Base-by-base conservation (phyloP, 2,113 vertebrate species). In the Hystrix brachyura region DNA sequence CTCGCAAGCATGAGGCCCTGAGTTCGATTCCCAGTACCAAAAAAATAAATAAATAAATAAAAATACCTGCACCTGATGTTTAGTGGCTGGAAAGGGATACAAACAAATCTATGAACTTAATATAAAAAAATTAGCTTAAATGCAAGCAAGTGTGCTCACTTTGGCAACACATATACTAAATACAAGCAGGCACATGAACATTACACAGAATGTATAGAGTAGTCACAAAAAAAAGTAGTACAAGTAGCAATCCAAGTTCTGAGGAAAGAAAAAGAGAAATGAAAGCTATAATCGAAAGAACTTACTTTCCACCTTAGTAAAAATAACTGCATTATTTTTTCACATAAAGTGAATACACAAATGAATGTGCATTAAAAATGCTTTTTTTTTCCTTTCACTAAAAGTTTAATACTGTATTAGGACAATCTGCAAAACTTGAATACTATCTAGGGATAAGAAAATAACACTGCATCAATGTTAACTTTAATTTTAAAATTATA, bases 401-500 rank as follows among this genome's bases (percentile, higher is more conserved):
- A 83, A 51, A 90, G 90, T 29, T 29, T 51, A 34, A 76, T 48
- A 93, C 2, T 76, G 27, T 88, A 48, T 85, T 32, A 85, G 12
- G 23, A 80, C 32, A 86, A 82, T 60, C n/a, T 17, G 0, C 71
- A 94, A 89, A 91, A 71, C 81, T 13, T 82, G 57, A 91, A 7
- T 71, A 78, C 87, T 60, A 89, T 62, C 29, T 7, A 91, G n/a
- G 3, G n/a, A 60, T 25, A 74, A 93, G 29, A 96, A 71, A 91
- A 85, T 11, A 69, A 19, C 21, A 79, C 27, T 46, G 7, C 14
- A 87, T 69, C 34, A 67, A 57, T 12, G 25, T 76, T 64, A 92
- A 90, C 23, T 91, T 72, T 6, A 90, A 92, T 92, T 85, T 86
- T 92, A 96, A 86, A 85, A 84, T 67, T 95, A 87, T 32, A 83